Conservation (phyloP, 2,113 vertebrate species). For the Probosciger aterrimus region DNA sequence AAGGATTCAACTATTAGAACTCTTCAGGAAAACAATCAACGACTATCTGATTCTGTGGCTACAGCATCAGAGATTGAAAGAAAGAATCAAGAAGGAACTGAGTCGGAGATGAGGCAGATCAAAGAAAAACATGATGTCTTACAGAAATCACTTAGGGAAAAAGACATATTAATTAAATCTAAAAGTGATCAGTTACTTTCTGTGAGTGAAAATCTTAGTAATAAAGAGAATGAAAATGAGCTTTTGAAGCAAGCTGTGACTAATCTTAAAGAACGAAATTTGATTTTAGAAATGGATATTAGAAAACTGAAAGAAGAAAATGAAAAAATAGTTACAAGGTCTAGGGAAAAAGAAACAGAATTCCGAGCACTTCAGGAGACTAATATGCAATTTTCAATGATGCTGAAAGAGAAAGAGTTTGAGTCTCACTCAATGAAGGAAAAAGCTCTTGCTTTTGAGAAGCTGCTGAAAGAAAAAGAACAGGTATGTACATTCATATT, state of each 20-base stretch:
- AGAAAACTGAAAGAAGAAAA: conserved; percentile 91
- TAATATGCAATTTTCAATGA: conserved; percentile 94
- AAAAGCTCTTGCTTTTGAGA: conserved; percentile 90
- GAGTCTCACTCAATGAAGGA: conserved; percentile 86
- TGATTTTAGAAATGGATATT: conserved; percentile 89
- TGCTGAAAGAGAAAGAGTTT: conserved; percentile 93
- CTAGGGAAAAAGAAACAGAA: conserved; percentile 88
- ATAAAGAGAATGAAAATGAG: conserved; percentile 92
- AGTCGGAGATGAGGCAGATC: conserved; percentile 79
- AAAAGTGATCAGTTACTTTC: conserved; percentile 89
- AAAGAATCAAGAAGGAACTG: conserved; percentile 71
- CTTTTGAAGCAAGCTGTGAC: conserved; percentile 94
- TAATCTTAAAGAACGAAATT: conserved; percentile 91
- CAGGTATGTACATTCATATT: conserved; percentile 77
- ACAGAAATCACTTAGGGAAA: conserved; percentile 89
- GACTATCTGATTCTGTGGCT: conserved; percentile 83
- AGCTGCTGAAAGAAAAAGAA: conserved; percentile 90
- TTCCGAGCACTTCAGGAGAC: conserved; percentile 94
- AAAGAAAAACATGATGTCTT: conserved; percentile 82
- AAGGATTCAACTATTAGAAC: conserved; percentile 83
- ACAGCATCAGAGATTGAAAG: conserved; percentile 80
- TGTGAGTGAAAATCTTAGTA: conserved; percentile 84
- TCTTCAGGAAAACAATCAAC: conserved; percentile 92
- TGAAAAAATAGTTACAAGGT: conserved; percentile 78
- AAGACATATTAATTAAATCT: conserved; percentile 94